A percentile compares a stretch with the other conserved stretches of the same genome.
Conservation (phyloP, 2,797 vertebrate genomes). For the Poecile montanus region DNA sequence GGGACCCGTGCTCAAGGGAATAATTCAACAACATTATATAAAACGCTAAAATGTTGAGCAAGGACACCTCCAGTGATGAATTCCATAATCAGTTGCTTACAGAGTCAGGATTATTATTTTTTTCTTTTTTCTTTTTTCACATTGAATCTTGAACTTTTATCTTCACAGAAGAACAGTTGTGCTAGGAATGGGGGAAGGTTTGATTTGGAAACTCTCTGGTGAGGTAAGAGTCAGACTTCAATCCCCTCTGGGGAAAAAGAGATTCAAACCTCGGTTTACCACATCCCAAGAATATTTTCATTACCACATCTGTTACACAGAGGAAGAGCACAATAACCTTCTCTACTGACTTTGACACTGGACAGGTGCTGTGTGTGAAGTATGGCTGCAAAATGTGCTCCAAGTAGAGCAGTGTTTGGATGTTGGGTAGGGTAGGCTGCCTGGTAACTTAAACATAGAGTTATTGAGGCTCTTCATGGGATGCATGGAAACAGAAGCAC, state of each 20-base stretch:
- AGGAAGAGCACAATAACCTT: background rate
- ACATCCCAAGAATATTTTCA: background rate
- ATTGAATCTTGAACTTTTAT: background rate
- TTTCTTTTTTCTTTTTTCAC: background rate
- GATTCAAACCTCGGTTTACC: background rate
- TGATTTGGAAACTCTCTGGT: background rate
- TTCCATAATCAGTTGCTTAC: background rate
- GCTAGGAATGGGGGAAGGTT: background rate
- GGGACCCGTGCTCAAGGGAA: background rate
- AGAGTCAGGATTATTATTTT: background rate
- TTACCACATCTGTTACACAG: background rate
- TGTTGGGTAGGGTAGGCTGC: background rate
- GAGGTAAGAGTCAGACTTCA: background rate
- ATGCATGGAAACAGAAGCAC: background rate
- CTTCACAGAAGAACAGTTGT: background rate
- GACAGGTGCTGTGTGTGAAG: background rate
- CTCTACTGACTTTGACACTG: background rate
- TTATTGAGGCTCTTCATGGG: background rate
- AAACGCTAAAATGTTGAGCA: background rate
- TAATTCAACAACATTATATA: background rate
- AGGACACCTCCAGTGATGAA: background rate
- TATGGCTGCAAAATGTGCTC: background rate
- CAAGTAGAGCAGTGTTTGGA: background rate
- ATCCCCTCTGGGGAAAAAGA: background rate
- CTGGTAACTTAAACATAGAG: background rate